Percentiles rank a stretch among this genome's conserved stretches.
Conservation (phyloP, 2,888 invertebrate species). For the Hofmannophila pseudospretella region DNA sequence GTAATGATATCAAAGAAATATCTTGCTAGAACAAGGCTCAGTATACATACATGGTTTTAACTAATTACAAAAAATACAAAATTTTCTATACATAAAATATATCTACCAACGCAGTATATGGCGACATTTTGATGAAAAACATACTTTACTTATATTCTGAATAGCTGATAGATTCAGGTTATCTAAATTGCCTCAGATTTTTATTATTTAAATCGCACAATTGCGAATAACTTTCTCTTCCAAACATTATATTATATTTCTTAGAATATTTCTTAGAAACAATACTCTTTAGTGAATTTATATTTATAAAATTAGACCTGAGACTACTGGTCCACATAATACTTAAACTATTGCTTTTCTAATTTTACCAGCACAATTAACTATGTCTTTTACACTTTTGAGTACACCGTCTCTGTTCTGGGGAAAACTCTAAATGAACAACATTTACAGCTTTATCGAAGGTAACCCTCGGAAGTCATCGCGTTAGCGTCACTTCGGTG, state of each 20-base stretch:
- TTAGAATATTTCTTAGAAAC: no score
- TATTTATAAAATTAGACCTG: no score
- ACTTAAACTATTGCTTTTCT: conserved; percentile 14
- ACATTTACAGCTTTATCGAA: conserved; percentile 64
- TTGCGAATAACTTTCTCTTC: no score
- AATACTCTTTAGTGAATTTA: no score
- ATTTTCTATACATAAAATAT: conserved; percentile 20
- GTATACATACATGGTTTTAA: conserved; percentile 11
- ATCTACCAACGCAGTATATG: conserved; percentile 2
- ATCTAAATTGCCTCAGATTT: no score
- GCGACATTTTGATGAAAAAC: conserved; percentile 3
- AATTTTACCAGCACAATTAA: conserved; percentile 29
- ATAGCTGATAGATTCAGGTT: no score
- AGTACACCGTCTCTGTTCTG: conserved; percentile 41
- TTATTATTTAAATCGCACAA: no score
- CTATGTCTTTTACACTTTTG: conserved; percentile 46
- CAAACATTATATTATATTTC: no score
- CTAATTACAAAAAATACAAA: conserved; percentile 51
- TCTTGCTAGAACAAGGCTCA: conserved; percentile 5
- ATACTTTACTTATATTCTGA: no score
- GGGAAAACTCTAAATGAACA: conserved; percentile 56
- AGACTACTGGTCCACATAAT: conserved; percentile 47
- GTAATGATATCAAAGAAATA: conserved; percentile 2
- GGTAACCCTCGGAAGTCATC: conserved; percentile 72
- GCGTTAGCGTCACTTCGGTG: conserved; percentile 71